phyloP scores from a whole-genome alignment of 1,140 invertebrate species.

The Bacillus rossius region DNA sequence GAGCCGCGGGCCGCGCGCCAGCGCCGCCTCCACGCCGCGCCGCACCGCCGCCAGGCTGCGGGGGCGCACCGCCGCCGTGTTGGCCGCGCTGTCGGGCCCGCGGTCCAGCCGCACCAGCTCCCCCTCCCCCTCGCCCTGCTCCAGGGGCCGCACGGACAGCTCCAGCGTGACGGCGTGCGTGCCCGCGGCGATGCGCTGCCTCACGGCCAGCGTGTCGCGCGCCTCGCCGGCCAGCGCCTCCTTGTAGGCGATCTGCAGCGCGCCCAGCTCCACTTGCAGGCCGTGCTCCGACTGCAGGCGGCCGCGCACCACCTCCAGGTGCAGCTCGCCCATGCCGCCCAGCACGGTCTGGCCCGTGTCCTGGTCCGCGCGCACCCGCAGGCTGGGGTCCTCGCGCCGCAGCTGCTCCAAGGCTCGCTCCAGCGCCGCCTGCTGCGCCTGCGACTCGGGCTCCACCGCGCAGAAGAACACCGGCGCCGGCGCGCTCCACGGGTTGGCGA shows the following conservation, averaged over 20 bases:
- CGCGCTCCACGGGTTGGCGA: conserved; percentile 45
- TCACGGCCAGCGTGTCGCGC: conserved; percentile 49
- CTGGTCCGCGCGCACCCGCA: conserved; percentile 66
- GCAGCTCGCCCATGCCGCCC: conserved; percentile 92
- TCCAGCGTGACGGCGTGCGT: conserved; percentile 19
- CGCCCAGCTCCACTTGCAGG: conserved; percentile 88
- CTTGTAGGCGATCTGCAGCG: conserved; percentile 90
- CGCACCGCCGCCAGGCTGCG: conserved; percentile 53
- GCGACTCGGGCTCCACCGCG: conserved; percentile 66
- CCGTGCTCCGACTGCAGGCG: conserved; percentile 83
- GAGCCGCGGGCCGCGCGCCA: conserved; percentile 64
- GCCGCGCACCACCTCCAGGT: conserved; percentile 92
- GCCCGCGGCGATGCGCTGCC: conserved; percentile 57
- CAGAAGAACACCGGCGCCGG: conserved; percentile 97
- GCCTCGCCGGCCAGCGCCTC: conserved; percentile 58
- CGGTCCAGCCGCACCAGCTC: conserved; percentile 53
- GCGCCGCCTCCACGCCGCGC: conserved; percentile 55
- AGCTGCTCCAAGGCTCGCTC: conserved; percentile 83
- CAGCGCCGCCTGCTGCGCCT: conserved; percentile 62
- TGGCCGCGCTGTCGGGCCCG: conserved; percentile 54
- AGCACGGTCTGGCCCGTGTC: conserved; percentile 85
- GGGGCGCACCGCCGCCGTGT: conserved; percentile 54
- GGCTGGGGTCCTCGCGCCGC: conserved; percentile 89
- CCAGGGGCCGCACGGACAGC: conserved; percentile 17
- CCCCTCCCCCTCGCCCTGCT: conserved; percentile 24